Conservation (phyloP, 1,140 invertebrate genomes). For the Kradibia gibbosae region DNA sequence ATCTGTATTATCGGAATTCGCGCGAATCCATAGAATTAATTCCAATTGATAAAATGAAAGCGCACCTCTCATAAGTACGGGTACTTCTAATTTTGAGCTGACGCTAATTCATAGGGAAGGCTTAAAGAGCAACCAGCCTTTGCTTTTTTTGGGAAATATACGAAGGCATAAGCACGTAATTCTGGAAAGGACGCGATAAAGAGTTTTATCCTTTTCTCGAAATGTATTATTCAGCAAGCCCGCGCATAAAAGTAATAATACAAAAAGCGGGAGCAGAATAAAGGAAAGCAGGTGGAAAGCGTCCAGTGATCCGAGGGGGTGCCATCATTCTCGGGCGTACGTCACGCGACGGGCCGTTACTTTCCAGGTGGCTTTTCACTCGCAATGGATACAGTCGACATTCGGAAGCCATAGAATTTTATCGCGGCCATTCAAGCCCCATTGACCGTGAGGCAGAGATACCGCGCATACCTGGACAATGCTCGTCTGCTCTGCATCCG, state of each 20-base stretch:
- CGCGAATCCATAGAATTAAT: neutral
- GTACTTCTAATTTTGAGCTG: neutral
- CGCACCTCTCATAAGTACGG: neutral
- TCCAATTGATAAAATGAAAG: constrained; percentile 1
- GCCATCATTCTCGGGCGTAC: constrained; percentile 52
- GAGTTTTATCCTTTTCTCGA: neutral
- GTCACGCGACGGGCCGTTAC: constrained; percentile 67
- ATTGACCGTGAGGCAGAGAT: constrained; percentile 72
- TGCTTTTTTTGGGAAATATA: neutral
- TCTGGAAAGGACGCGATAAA: neutral
- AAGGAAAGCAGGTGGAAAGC: neutral
- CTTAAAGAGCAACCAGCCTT: neutral
- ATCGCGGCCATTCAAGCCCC: constrained; percentile 72
- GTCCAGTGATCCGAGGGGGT: constrained; percentile 5
- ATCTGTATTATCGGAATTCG: neutral
- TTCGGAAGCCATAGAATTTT: constrained; percentile 73
- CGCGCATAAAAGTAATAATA: neutral
- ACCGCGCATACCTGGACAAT: constrained; percentile 59
- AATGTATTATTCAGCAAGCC: neutral
- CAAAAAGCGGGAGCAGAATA: neutral
- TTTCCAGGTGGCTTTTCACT: constrained; percentile 72
- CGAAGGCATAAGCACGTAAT: neutral
- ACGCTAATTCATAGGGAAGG: neutral
- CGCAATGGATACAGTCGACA: constrained; percentile 72
- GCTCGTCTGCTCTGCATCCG: constrained; percentile 47